A percentile compares a stretch with the other conserved stretches of the same genome.
phyloP scores from a whole-genome alignment of 2,113 vertebrate genomes.

The Zosterops lateralis region DNA sequence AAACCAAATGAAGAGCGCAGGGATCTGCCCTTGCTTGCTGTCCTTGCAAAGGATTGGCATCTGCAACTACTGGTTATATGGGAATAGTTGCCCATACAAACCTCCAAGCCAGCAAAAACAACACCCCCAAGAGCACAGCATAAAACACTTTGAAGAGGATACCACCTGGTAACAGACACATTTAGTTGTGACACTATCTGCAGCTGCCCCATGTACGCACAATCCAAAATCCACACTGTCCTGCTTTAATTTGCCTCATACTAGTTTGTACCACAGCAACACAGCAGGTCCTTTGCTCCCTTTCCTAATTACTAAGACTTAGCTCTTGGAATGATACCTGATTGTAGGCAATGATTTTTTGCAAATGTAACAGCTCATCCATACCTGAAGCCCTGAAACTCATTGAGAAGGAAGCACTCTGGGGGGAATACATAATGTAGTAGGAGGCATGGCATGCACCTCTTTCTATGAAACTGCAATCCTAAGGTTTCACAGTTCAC shows the following conservation, averaged over 20 bases:
- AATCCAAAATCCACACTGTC: background rate
- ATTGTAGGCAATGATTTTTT: conserved; percentile 12
- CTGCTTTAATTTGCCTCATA: background rate
- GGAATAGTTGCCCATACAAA: background rate
- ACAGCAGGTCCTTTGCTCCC: background rate
- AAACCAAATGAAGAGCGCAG: accelerated
- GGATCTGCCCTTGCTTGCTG: background rate
- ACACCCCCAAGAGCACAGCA: background rate
- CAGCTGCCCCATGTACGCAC: background rate
- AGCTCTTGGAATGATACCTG: background rate
- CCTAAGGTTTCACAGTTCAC: conserved; percentile 8
- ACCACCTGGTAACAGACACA: background rate
- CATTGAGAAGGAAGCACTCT: conserved; percentile 4
- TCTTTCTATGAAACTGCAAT: conserved; percentile 38
- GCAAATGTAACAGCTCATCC: conserved; percentile 33
- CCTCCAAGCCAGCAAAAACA: background rate
- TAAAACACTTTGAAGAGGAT: background rate
- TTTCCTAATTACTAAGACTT: conserved; percentile 12
- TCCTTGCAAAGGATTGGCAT: background rate
- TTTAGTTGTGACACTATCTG: background rate
- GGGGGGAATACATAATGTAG: background rate
- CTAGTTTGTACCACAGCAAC: background rate
- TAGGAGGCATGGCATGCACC: background rate
- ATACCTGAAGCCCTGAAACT: conserved; percentile 30
- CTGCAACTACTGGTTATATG: background rate